Conservation (phyloP, 2,113 vertebrate species). For the Grammomys surdaster region DNA sequence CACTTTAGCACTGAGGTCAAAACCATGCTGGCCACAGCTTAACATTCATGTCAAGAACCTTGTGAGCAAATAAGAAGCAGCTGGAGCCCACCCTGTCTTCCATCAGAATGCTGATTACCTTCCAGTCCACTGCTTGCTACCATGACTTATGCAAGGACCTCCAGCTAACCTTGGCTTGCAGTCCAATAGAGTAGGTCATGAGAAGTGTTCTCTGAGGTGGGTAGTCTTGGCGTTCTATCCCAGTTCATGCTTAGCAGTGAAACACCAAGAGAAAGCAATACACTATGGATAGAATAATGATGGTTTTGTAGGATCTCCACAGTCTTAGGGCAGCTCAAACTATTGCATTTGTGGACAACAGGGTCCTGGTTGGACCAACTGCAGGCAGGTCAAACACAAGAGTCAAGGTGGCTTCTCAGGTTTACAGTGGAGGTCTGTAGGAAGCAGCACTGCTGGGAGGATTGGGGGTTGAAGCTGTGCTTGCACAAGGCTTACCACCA, state of each 20-base stretch:
- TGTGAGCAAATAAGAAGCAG: slow-evolving; percentile 50
- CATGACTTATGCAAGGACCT: neutral
- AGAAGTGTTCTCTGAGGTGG: neutral
- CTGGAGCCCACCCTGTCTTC: neutral
- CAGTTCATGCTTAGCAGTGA: neutral
- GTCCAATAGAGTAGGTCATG: neutral
- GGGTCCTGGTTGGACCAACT: neutral
- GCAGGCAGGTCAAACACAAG: neutral
- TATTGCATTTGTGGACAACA: neutral
- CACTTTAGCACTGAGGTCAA: slow-evolving; percentile 53
- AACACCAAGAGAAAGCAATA: neutral
- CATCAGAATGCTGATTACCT: neutral
- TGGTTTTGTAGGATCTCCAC: neutral
- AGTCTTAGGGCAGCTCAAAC: neutral
- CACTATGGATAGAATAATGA: neutral
- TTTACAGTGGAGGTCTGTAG: neutral
- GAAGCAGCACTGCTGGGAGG: neutral
- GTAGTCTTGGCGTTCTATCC: neutral
- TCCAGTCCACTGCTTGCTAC: neutral
- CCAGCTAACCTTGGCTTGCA: neutral
- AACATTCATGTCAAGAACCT: neutral
- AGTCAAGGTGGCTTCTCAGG: neutral
- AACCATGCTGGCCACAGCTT: neutral
- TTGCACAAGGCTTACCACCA: neutral
- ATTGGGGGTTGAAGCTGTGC: neutral